Evolutionary conservation across 2,888 invertebrate genomes (phyloP), one percentile per base, ranked within the genome.

Genomic region (Isoperla grammatica): DNA sequence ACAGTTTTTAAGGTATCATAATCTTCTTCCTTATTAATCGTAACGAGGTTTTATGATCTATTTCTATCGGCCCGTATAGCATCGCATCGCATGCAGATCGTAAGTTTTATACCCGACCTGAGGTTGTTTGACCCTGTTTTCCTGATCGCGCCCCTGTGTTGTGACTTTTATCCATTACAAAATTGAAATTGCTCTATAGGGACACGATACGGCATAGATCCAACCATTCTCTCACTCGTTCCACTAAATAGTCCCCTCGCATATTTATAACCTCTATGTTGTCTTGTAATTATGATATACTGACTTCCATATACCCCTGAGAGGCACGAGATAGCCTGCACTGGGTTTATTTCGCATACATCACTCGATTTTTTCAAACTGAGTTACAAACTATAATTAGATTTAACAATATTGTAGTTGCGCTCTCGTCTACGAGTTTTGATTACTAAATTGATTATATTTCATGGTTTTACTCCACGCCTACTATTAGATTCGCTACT

Each of bases 101-200:
- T 6, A 29, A 8, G 4, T 29, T 29, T 29, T 29, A 29, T 29
- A 29, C 5, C 8, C 29, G 37, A 39, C 20, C 39, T n/a, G 20
- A 4, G 11, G 35, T 35, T 40, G 35, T 50, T 50, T 50, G 58
- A 58, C 50, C 58, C 58, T 42, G 20, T 40, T 58, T 42, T 23
- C 19, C 17, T 3, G 15, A 35, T 20, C 20, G 40, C 22, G 22
- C 58, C 53, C 35, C n/a, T 13, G 17, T 42, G 58, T 50, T 50
- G 58, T 50, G 50, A 40, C 58, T 50, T 15, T 22, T 17, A 17
- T 15, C 22, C 53, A 53, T 58, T 58, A 58, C 29, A 40, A 42
- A 50, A 57, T 58, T 50, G 39, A 50, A 58, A 58, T 53, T 20
- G 39, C 53, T 53, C 53, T 53, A n/a, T 20, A 53, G 53, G 53